These are phyloP conservation scores for Leptocoma aspasia DNA, from an alignment of 2,113 vertebrate species.

Conservation along the genomic window DNA sequence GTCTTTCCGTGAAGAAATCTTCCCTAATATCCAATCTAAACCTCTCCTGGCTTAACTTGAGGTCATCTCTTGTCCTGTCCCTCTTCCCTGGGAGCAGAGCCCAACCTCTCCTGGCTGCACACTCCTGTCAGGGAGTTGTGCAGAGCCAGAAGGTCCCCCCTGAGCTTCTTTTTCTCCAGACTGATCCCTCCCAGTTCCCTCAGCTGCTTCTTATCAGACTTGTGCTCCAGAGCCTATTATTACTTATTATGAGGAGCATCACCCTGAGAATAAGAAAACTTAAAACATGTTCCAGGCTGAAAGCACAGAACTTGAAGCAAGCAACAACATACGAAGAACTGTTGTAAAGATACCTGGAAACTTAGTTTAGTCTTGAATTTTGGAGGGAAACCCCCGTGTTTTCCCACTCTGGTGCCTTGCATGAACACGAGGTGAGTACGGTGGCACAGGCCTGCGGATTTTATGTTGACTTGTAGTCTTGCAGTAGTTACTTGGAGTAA, in stretches of 20 bases:
- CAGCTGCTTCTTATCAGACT: neutral
- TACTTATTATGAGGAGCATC: neutral
- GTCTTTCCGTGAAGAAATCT: neutral
- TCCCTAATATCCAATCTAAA: neutral
- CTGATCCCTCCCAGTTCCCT: neutral
- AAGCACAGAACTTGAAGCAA: neutral
- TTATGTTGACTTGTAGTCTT: neutral
- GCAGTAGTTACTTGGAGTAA: neutral
- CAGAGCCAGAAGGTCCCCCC: neutral
- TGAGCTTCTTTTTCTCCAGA: neutral
- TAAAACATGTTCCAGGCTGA: neutral
- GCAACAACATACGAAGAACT: rapidly evolving
- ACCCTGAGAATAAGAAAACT: neutral
- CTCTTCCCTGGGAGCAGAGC: neutral
- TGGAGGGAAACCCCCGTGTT: rapidly evolving
- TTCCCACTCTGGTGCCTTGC: neutral
- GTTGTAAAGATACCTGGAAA: neutral
- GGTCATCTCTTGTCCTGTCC: neutral
- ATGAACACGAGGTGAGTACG: neutral
- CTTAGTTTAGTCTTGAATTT: neutral
- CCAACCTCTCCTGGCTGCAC: rapidly evolving
- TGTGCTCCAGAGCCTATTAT: neutral
- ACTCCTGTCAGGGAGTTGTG: neutral
- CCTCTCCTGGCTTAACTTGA: neutral
- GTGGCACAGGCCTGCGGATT: neutral